These are phyloP conservation scores for Phymatocera aterrima DNA, from an alignment of 2,888 invertebrate genomes.

Conservation along the genomic window DNA sequence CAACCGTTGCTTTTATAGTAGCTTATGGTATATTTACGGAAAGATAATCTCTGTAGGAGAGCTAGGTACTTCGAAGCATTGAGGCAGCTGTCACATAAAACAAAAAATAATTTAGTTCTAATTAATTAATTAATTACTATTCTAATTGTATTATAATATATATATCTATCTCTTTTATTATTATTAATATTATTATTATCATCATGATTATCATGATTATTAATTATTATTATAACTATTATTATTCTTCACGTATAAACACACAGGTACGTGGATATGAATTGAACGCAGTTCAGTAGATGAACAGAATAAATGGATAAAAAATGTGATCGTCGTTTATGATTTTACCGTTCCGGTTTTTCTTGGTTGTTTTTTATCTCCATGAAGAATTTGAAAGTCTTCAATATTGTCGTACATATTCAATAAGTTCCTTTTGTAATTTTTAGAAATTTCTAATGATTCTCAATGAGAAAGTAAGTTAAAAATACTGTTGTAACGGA, in stretches of 20 bases:
- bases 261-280: neutral
- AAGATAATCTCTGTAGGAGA: conserved; percentile 69
- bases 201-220: conserved; percentile 59
- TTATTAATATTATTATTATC: conserved; percentile 67
- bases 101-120: conserved; percentile 70
- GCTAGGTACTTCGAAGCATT: conserved; percentile 72
- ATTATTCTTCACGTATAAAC: conserved; percentile 66
- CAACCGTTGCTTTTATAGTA: conserved; percentile 36
- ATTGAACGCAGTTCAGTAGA: conserved; percentile 54
- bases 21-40: conserved; percentile 29
- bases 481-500: too few species aligned
- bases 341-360: too few species aligned
- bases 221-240: conserved; percentile 57
- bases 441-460: too few species aligned
- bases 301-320: conserved; percentile 62
- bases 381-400: too few species aligned
- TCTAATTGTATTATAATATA: conserved; percentile 72
- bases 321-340: neutral
- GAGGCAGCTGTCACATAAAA: conserved; percentile 74
- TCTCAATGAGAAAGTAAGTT: too few species aligned
- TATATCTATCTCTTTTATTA: conserved; percentile 68
- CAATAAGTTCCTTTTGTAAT: too few species aligned
- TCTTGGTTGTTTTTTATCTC: too few species aligned
- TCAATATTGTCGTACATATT: too few species aligned
- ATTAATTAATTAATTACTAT: conserved; percentile 70